phyloP scores from a whole-genome alignment of 2,113 vertebrate species.

The Malurus cyaneus region DNA sequence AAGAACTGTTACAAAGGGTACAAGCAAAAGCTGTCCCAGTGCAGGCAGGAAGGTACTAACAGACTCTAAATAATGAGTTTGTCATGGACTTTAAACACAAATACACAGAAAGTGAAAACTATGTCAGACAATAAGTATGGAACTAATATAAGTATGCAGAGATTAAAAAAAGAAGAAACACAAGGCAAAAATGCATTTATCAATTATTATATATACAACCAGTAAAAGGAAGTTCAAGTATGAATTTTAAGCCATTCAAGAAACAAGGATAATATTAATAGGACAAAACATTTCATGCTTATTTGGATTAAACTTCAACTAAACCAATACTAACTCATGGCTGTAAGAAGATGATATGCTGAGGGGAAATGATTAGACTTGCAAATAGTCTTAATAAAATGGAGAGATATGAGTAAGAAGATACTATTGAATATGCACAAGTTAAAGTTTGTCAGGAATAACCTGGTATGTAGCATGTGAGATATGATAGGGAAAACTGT shows the following conservation, averaged over 20 bases:
- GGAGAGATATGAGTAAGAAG: background rate
- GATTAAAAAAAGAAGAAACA: background rate
- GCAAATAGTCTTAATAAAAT: background rate
- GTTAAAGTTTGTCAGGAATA: background rate
- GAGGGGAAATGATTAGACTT: background rate
- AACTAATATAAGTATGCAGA: background rate
- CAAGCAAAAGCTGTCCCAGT: background rate
- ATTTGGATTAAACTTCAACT: background rate
- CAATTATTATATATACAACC: background rate
- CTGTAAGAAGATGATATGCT: background rate
- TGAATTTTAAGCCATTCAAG: background rate
- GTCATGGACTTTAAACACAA: background rate
- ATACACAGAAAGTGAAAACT: background rate
- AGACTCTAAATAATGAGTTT: background rate
- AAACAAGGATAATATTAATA: background rate
- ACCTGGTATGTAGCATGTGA: background rate
- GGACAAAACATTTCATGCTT: background rate
- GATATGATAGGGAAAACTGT: accelerated
- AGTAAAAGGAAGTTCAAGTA: background rate
- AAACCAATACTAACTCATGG: background rate
- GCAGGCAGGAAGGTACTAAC: background rate
- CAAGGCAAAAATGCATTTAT: background rate
- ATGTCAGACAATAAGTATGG: background rate
- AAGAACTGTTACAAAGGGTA: background rate
- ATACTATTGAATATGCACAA: background rate